These are phyloP conservation scores for Scytalopus superciliaris DNA, from an alignment of 2,113 vertebrate genomes.

Conservation along the genomic window DNA sequence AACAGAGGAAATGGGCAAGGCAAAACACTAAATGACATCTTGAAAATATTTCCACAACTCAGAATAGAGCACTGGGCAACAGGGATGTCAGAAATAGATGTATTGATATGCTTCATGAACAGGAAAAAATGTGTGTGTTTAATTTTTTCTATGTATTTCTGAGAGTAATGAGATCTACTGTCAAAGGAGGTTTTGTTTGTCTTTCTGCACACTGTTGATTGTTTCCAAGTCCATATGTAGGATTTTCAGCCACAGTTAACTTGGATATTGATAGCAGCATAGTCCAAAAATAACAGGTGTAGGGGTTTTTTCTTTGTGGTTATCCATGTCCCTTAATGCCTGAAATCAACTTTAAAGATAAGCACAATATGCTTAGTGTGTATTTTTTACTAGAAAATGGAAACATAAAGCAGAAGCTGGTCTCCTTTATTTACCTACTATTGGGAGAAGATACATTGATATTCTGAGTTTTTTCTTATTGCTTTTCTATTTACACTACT, in stretches of 20 bases:
- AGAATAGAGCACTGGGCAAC: neutral
- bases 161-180: neutral
- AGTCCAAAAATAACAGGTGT: neutral
- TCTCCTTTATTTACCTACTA: neutral
- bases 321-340: neutral
- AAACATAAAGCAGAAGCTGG: neutral
- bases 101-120: neutral
- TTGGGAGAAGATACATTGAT: neutral
- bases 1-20: neutral
- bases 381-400: neutral
- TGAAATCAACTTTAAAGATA: neutral
- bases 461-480: neutral
- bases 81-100: neutral
- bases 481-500: neutral
- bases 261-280: neutral
- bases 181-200: neutral
- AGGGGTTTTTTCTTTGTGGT: neutral
- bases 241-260: neutral
- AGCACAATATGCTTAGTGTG: neutral
- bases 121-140: neutral
- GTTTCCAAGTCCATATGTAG: neutral
- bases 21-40: neutral
- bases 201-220: neutral
- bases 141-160: neutral
- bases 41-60: neutral